These are phyloP conservation scores for Sebastolobus altivelis DNA, from an alignment of 2,797 vertebrate species.

Conservation along the genomic window DNA sequence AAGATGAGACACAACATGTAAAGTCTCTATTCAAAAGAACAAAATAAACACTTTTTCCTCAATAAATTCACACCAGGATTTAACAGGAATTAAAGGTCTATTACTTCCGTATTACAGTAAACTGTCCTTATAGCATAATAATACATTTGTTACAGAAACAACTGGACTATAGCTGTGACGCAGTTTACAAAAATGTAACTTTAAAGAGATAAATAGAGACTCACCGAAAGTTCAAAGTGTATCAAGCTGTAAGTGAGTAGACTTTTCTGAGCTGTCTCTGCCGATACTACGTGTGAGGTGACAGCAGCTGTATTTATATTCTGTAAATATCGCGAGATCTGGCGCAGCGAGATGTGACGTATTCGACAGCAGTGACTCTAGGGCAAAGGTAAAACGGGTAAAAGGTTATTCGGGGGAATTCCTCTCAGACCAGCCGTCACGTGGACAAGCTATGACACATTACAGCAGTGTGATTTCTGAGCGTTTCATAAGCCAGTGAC, in stretches of 20 bases:
- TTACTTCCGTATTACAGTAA: slow-evolving; percentile 9
- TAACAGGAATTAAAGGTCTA: neutral
- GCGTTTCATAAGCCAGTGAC: neutral
- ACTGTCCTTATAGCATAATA: neutral
- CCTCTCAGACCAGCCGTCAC: slow-evolving; percentile 16
- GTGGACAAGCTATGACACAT: neutral
- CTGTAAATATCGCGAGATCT: slow-evolving; percentile 74
- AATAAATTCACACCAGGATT: neutral
- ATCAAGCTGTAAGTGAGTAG: neutral
- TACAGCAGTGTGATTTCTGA: slow-evolving; percentile 5
- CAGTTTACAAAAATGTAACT: neutral
- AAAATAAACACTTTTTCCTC: neutral
- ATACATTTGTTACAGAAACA: neutral
- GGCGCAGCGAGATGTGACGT: slow-evolving; percentile 22
- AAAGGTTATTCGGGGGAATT: slow-evolving; percentile 61
- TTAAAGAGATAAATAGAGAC: neutral
- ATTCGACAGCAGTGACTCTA: neutral
- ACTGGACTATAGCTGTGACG: neutral
- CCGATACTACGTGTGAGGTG: fast-evolving
- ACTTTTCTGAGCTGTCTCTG: neutral
- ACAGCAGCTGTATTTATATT: slow-evolving; percentile 54
- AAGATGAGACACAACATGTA: neutral
- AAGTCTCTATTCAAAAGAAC: neutral
- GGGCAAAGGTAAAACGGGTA: slow-evolving; percentile 69
- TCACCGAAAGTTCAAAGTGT: neutral